phyloP scores from a whole-genome alignment of 2,888 invertebrate genomes.

The Acronicta psi region DNA sequence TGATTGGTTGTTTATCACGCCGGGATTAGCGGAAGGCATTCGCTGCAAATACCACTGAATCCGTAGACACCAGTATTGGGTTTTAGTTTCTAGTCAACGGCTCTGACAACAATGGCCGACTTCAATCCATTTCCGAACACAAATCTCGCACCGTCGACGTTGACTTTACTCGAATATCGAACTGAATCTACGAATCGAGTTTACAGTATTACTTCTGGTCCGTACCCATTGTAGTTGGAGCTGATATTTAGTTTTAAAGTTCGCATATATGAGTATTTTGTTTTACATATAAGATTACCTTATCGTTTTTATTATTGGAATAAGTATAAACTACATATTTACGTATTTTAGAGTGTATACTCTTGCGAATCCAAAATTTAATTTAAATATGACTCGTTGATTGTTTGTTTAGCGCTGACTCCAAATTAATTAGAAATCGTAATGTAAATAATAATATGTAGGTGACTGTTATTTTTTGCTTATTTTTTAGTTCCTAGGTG shows the following conservation, averaged over 20 bases:
- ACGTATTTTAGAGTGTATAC: too few species aligned
- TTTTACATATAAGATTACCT: neutral
- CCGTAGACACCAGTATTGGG: constrained; percentile 65
- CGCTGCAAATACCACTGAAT: constrained; percentile 62
- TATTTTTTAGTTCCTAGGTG: too few species aligned
- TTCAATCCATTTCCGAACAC: constrained; percentile 82
- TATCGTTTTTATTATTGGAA: neutral
- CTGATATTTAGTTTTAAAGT: constrained; percentile 32
- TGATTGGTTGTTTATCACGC: constrained; percentile 61
- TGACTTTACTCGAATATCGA: constrained; percentile 74
- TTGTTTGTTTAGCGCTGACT: too few species aligned
- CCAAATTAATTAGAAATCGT: too few species aligned
- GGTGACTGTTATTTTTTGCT: too few species aligned
- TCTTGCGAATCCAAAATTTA: too few species aligned
- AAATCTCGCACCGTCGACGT: constrained; percentile 74
- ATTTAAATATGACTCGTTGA: too few species aligned
- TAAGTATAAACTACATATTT: too few species aligned
- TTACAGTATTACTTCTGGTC: constrained; percentile 73
- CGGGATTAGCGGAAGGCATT: constrained; percentile 57
- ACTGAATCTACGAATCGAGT: constrained; percentile 74
- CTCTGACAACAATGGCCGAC: constrained; percentile 74
- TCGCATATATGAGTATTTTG: constrained; percentile 8
- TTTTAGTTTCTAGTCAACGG: constrained; percentile 73
- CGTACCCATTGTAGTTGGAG: constrained; percentile 57
- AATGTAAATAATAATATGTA: too few species aligned